Evolutionary conservation across 2,888 invertebrate species (phyloP), one percentile per base, ranked within the genome.

Genomic region (Drosophila bunnanda): DNA sequence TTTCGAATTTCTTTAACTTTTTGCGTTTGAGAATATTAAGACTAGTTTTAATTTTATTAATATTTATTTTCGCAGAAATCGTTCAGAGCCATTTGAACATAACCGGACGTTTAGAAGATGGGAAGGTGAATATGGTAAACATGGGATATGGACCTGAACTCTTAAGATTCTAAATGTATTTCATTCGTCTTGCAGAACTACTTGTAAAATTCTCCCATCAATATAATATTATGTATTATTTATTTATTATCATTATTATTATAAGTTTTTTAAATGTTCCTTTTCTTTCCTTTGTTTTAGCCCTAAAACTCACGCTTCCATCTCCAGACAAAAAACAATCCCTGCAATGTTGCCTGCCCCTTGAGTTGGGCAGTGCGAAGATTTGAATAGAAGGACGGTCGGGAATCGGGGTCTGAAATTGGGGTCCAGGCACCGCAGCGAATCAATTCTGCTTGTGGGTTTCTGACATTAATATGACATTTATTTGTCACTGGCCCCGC

Each of bases 391-490:
- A 34, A 39, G 32, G 71, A 38, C 67, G 41, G 17, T 43, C 13
- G 41, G 38, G 28, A 50, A 34, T 32, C 12, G 50, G 32, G 32
- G 30, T 13, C 50, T 20, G 22, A 22, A 54, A 15, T 41, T 53
- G 38, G 36, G 61, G 41, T 57, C 38, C 64, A 67, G 52, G 66
- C 55, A 57, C 73, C 77, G 64, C 58, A 71, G 46, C 83, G 74
- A 86, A 86, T 88, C 84, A 88, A 85, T 85, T 86, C 78, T 61
- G 81, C 64, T 82, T 83, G 81, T 75, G 83, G 71, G 71, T 43
- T 56, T 78, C 77, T 89, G 86, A 86, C 86, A 84, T 88, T 89
- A 86, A 86, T 86, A 76, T 89, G 86, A 86, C 86, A 86, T 87
- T 89, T 89, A 86, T 86, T 86, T 89, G 89, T 87, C 85, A 81